These are phyloP conservation scores for Distichodus sexfasciatus DNA, from an alignment of 2,797 vertebrate genomes.

Conservation along the genomic window DNA sequence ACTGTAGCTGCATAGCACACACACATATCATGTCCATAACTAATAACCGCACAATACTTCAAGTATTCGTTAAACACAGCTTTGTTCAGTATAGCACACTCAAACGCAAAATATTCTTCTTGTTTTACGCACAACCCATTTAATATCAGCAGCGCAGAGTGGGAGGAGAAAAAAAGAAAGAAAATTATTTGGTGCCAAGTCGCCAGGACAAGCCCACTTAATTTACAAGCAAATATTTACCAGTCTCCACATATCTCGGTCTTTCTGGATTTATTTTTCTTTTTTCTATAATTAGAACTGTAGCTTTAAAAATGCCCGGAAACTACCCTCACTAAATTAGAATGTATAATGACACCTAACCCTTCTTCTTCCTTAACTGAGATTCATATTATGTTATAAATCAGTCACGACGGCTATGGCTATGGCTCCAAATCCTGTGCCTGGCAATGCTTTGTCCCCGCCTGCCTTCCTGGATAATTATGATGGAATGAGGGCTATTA, in stretches of 20 bases:
- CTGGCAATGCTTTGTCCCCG: conserved; percentile 17
- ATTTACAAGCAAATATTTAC: conserved; percentile 30
- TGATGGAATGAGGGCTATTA: conserved; percentile 46
- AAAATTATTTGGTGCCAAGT: background rate
- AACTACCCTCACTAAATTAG: conserved; percentile 41
- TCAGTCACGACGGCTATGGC: conserved; percentile 11
- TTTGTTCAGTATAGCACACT: too few species aligned
- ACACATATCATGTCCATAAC: too few species aligned
- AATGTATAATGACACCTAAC: conserved; percentile 54
- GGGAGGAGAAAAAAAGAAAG: background rate
- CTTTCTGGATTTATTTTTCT: conserved; percentile 28
- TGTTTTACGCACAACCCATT: background rate
- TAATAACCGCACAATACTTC: too few species aligned
- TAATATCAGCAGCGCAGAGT: too few species aligned
- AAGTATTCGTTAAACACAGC: too few species aligned
- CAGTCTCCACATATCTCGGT: conserved; percentile 14
- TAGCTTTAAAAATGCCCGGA: conserved; percentile 35
- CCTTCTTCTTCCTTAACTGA: conserved; percentile 24
- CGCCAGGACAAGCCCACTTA: conserved; percentile 11
- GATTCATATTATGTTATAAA: conserved; percentile 56
- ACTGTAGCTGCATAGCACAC: too few species aligned
- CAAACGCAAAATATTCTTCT: too few species aligned
- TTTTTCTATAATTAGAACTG: conserved; percentile 39
- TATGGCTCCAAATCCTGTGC: conserved; percentile 17
- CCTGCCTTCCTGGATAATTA: conserved; percentile 40